phyloP scores from a whole-genome alignment of 53 echinoderm and acorn worm genomes.

The Arbacia lixula region DNA sequence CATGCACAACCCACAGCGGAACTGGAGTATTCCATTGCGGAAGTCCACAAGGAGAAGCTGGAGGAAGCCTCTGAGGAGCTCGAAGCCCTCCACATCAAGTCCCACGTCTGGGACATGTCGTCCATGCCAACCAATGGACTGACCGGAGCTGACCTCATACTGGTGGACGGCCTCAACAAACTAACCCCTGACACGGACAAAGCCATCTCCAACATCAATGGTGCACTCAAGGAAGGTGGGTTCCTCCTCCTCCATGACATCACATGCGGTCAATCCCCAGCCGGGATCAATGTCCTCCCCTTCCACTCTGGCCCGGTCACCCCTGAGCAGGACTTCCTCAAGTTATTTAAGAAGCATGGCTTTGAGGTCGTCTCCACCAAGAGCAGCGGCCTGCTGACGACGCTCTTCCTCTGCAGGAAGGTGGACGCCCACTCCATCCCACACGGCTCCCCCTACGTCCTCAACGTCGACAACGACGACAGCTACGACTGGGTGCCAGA shows the following conservation, averaged over 20 bases:
- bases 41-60: constrained; percentile 47
- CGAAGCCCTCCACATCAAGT: constrained; percentile 61
- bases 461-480: constrained; percentile 46
- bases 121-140: constrained; percentile 62
- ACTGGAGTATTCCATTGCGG: constrained; percentile 68
- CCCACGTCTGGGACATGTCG: constrained; percentile 63
- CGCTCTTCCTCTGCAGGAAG: constrained; percentile 76
- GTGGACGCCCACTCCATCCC: background rate
- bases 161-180: constrained; percentile 57
- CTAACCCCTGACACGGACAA: constrained; percentile 52
- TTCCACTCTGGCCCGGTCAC: constrained; percentile 13
- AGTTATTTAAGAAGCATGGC: constrained; percentile 50
- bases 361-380: constrained; percentile 71
- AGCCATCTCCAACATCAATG: constrained; percentile 58
- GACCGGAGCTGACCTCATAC: constrained; percentile 58
- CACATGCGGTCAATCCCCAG: constrained; percentile 32
- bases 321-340: constrained; percentile 44
- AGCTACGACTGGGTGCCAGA: constrained; percentile 70
- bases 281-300: constrained; percentile 25
- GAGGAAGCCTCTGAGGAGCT: constrained; percentile 53
- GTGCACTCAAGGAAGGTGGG: constrained; percentile 59
- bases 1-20: constrained; percentile 72
- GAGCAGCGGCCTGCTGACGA: constrained; percentile 66
- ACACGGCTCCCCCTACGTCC: constrained; percentile 18
- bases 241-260: constrained; percentile 80